Evolutionary conservation across 2,888 invertebrate genomes (phyloP), one percentile per base, ranked within the genome.

Genomic region (Scaptomyza polygonia): DNA sequence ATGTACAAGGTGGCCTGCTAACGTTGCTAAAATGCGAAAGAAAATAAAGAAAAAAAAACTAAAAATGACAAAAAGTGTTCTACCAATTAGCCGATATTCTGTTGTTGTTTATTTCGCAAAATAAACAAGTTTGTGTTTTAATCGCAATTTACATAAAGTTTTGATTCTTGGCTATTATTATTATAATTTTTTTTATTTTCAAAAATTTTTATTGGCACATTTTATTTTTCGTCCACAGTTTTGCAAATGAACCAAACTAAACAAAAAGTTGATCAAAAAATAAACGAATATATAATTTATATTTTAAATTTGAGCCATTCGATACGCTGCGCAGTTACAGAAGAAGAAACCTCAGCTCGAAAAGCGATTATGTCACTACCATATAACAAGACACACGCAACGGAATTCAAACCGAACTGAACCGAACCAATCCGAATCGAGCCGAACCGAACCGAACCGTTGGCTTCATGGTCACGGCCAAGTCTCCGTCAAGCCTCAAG

Each of bases 381-480:
- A 67, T 73, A 73, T 70, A 73, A 52, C 67, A 81, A 73, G 82
- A 85, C 85, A 81, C 82, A 66, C 79, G 82, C 76, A 58, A 76
- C 76, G 75, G 75, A 74, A 67, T 72, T 71, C 66, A 73, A 39
- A 48, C 40, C 67, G 16, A 39, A 39, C 39, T 16, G 16, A 72
- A 64, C 57, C 61, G 74, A n/a, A n/a, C n/a, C n/a, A n/a, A n/a
- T n/a, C n/a, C n/a, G n/a, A n/a, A n/a, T n/a, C n/a, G 51, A 72
- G 61, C 56, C 64, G 69, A 36, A 16, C 14, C 36, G 16, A 39
- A 39, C 39, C 39, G 16, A 72, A 64, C 57, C 61, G 74, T 59
- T 67, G 73, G 75, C 78, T 81, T 81, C 82, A 82, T 82, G 82
- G 82, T 82, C 82, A 82, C 77, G 82, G 82, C 84, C 82, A 85